Conservation (phyloP, 2,888 invertebrate species). For the Terebella lapidaria region DNA sequence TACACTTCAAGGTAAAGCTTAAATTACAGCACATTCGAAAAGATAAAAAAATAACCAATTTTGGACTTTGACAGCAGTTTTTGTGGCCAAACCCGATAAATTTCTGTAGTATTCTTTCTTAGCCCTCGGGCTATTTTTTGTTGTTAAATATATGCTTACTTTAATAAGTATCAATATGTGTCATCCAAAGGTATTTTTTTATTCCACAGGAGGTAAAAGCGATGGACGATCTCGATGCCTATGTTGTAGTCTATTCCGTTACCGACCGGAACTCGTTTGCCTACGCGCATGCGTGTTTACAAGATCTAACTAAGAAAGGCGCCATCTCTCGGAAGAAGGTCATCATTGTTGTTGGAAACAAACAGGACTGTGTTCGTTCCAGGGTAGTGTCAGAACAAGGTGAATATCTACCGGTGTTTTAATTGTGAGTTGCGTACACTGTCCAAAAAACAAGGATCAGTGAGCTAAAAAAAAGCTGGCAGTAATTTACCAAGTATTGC, state of each 20-base stretch:
- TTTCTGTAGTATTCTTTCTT: not conserved
- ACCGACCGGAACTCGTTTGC: constrained; percentile 18
- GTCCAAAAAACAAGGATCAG: too few relatives aligned
- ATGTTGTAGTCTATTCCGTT: constrained; percentile 19
- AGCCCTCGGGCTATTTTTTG: not conserved
- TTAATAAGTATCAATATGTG: too few relatives aligned
- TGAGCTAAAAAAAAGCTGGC: too few relatives aligned
- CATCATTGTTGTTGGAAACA: constrained; percentile 89
- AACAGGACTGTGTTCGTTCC: constrained; percentile 83
- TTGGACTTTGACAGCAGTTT: too few relatives aligned
- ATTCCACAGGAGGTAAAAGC: constrained; percentile 5
- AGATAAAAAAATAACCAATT: too few relatives aligned
- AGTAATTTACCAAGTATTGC: too few relatives aligned
- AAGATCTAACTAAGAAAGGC: constrained; percentile 13
- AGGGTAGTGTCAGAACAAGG: constrained; percentile 78
- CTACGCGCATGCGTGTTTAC: constrained; percentile 19
- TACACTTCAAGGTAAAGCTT: too few relatives aligned
- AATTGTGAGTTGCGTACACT: too few relatives aligned
- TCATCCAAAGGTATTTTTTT: too few relatives aligned
- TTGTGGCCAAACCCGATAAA: too few relatives aligned
- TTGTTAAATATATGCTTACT: too few relatives aligned
- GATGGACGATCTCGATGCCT: constrained; percentile 13
- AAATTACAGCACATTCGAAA: too few relatives aligned
- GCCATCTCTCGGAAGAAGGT: constrained; percentile 64
- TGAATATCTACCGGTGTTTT: constrained; percentile 54